Evolutionary conservation across 2,888 invertebrate species (phyloP).

Genomic region (Acronicta aceris): DNA sequence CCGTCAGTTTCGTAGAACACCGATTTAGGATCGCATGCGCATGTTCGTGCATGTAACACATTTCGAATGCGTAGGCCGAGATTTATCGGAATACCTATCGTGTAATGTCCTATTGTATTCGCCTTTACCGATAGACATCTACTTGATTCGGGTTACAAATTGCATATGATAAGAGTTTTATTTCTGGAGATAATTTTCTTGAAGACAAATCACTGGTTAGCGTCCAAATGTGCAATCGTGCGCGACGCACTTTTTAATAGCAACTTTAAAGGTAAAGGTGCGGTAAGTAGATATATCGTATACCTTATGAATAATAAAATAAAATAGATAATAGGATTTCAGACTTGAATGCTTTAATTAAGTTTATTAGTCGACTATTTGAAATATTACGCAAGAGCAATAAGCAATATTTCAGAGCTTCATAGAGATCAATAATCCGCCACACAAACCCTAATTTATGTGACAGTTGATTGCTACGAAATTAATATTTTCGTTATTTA

Average conservation of each 20-base stretch:
- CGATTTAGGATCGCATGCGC: constrained; percentile 70
- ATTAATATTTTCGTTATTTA: constrained; percentile 49
- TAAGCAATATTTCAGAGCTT: constrained; percentile 28
- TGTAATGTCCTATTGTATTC: constrained; percentile 76
- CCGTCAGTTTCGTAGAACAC: constrained; percentile 72
- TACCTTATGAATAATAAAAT: constrained; percentile 30
- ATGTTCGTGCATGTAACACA: constrained; percentile 64
- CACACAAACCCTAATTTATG: constrained; percentile 46
- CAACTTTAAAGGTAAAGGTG: constrained; percentile 32
- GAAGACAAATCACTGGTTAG: constrained; percentile 37
- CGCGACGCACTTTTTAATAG: constrained; percentile 11
- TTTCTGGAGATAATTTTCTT: constrained; percentile 47
- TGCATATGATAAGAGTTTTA: constrained; percentile 60
- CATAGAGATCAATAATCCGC: constrained; percentile 37
- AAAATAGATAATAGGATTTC: constrained; percentile 25
- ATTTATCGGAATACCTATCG: constrained; percentile 69
- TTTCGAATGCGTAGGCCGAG: constrained; percentile 70
- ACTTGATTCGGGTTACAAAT: constrained; percentile 69
- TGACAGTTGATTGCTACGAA: constrained; percentile 40
- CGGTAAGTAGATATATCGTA: constrained; percentile 8
- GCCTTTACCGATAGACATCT: constrained; percentile 67
- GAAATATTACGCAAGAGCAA: constrained; percentile 23
- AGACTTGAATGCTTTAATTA: constrained; percentile 31
- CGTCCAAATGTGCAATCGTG: constrained; percentile 26
- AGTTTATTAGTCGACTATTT: constrained; percentile 36